Evolutionary conservation across 2,797 vertebrate species (phyloP), one percentile per base, ranked within the genome.

Genomic region (Sylvia borin): DNA sequence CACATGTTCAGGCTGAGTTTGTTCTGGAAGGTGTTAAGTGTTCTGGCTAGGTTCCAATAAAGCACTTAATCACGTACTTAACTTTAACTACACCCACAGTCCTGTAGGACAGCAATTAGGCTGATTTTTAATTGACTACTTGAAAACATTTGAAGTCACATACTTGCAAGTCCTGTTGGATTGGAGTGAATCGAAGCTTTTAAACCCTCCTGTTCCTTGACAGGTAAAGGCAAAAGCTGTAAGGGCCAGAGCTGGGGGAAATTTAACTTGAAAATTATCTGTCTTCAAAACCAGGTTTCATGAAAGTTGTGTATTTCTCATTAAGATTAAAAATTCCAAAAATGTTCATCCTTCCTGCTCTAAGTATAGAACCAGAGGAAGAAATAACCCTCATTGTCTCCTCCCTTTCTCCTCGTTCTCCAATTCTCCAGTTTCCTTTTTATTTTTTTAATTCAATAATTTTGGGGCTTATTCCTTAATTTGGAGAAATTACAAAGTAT

Each of bases 21-120:
- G 67, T 91, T 89, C 82, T 85, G 79, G 48, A 76, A 83, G 90
- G 90, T 94, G 95, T 84, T 90, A 94, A 88, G 79, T 90, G 77
- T 34, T 71, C 71, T 96, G 95, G 72, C 53, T 66, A 45, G 40
- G 17, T 67, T 95, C 93, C 96, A 91, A 58, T 32, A 88, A 91
- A 91, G 66, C 90, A 95, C 93, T 96, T 97, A 93, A 93, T 95
- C 94, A 93, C 34, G 4, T 90, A 72, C 65, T 96, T 95, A 90
- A 93, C 45, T 95, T 92, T 50, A 96, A 95, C 91, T 95, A 65
- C 72, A 87, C 55, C 66, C 77, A 85, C 64, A 77, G 88, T 88
- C 54, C 77, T 77, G 70, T 21, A 83, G 74, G 64, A 85, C 76
- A 71, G 43, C 65, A 74, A 67, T 80, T 90, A 90, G 29, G 11